Conservation (phyloP, 1,140 invertebrate species). For the Platyscapa corneri region DNA sequence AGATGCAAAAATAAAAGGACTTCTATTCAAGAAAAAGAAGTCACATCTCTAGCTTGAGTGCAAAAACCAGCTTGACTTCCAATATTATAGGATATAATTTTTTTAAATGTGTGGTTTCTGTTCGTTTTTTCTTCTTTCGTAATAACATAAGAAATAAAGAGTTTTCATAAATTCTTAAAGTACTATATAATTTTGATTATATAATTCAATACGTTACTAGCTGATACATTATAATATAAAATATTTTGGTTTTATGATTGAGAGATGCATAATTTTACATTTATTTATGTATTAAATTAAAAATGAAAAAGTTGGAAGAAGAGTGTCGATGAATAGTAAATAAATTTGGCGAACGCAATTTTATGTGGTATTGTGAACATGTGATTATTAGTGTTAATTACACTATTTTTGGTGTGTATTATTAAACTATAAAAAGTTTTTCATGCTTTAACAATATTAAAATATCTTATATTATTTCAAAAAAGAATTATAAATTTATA, state of each 20-base stretch:
- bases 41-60: slow-evolving; percentile 36
- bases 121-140: slow-evolving; percentile 28
- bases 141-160: slow-evolving; percentile 16
- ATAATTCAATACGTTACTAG: slow-evolving; percentile 6
- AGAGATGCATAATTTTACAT: neutral
- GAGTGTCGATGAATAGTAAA: slow-evolving; percentile 37
- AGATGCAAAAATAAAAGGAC: slow-evolving; percentile 1
- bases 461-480: neutral
- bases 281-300: slow-evolving; percentile 20
- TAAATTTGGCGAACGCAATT: slow-evolving; percentile 4
- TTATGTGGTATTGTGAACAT: neutral
- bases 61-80: slow-evolving; percentile 49
- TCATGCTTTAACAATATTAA: slow-evolving; percentile 3
- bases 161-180: neutral
- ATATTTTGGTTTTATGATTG: slow-evolving; percentile 5
- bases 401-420: slow-evolving; percentile 18
- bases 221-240: slow-evolving; percentile 5
- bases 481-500: neutral
- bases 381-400: slow-evolving; percentile 6
- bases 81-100: slow-evolving; percentile 36
- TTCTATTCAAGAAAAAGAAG: slow-evolving; percentile 17
- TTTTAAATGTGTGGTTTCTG: slow-evolving; percentile 26
- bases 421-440: neutral
- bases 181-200: slow-evolving; percentile 7
- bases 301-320: slow-evolving; percentile 8